A percentile compares a stretch with the other conserved stretches of the same genome.
These are phyloP conservation scores for Tympanoctomys barrerae DNA, from an alignment of 2,797 vertebrate species.

Conservation along the genomic window DNA sequence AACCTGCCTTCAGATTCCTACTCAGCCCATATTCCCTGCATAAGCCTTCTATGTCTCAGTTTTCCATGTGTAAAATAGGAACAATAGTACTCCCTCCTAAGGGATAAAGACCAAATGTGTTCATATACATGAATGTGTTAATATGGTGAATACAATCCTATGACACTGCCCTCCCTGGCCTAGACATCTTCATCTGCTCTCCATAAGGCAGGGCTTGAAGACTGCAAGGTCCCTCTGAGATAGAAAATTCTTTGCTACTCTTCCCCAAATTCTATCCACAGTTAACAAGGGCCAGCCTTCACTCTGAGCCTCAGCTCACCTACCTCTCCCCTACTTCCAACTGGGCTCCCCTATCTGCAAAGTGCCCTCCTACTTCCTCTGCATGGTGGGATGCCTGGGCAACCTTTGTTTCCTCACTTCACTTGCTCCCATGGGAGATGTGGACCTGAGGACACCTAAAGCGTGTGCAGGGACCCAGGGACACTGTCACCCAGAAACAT, in stretches of 20 bases:
- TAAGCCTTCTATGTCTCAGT: background rate
- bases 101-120: background rate
- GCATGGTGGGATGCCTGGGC: too few species aligned
- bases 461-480: background rate
- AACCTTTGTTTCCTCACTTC: background rate
- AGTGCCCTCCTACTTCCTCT: background rate
- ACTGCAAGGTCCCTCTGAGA: background rate
- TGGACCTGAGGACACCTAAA: too few species aligned
- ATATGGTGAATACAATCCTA: background rate
- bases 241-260: background rate
- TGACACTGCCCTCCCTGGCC: background rate
- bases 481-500: background rate
- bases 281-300: background rate
- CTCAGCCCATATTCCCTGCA: background rate
- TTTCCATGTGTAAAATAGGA: background rate
- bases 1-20: background rate
- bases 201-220: background rate
- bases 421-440: background rate
- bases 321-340: slow-evolving; percentile 59
- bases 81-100: background rate
- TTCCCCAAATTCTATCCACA: background rate
- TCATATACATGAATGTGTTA: background rate
- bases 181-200: background rate
- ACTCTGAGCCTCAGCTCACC: slow-evolving; percentile 70
- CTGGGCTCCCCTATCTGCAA: background rate